Percentiles rank a stretch among this genome's conserved stretches.
Conservation (phyloP, 2,113 vertebrate species). For the Chaetorhynchus papuensis region DNA sequence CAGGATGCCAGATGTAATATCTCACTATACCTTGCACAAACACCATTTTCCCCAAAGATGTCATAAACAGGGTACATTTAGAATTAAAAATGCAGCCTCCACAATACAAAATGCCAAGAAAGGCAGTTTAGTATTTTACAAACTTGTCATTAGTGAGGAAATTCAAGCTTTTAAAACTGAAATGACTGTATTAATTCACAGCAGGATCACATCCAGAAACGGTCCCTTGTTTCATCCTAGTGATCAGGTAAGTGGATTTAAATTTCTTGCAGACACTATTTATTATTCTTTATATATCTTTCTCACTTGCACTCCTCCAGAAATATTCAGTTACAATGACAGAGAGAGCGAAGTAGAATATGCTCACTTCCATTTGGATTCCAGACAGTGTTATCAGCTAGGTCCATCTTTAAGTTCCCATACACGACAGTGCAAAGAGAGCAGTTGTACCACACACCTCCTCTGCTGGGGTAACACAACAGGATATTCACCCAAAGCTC, state of each 20-base stretch:
- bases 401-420: background rate
- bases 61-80: background rate
- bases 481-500: background rate
- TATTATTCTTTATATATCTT: background rate
- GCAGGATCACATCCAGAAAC: background rate
- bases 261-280: background rate
- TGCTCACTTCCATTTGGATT: background rate
- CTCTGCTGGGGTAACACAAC: background rate
- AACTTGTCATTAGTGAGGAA: background rate
- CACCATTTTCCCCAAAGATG: background rate
- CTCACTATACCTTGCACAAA: background rate
- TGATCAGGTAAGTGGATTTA: background rate
- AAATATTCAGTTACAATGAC: background rate
- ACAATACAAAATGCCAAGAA: background rate
- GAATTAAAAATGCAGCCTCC: background rate
- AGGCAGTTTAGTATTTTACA: background rate
- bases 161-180: background rate
- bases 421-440: background rate
- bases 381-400: background rate
- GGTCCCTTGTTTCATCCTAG: background rate
- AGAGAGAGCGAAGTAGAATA: background rate
- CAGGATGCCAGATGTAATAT: background rate
- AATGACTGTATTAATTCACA: background rate
- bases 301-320: background rate
- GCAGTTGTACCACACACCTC: background rate